Evolutionary conservation across 30 jellyfish, hydroid and myxozoan species (phyloP).

Genomic region (Catostylus mosaicus): DNA sequence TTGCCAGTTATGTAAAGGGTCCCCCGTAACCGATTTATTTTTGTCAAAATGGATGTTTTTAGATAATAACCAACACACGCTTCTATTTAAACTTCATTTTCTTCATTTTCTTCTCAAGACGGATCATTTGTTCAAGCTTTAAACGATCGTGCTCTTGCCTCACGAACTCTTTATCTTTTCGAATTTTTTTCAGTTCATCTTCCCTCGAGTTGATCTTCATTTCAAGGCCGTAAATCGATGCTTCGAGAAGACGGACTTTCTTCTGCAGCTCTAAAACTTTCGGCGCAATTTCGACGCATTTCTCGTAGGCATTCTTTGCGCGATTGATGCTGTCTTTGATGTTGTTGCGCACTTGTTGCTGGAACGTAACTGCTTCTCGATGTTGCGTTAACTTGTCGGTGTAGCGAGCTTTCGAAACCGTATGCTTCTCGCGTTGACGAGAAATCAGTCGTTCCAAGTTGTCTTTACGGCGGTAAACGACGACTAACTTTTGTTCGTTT

Average conservation of each 20-base stretch:
- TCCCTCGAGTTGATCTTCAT: conserved; percentile 57
- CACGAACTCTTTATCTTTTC: conserved; percentile 49
- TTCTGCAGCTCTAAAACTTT: conserved; percentile 50
- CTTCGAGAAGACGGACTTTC: conserved; percentile 62
- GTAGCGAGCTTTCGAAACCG: conserved; percentile 30
- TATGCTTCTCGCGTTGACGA: conserved; percentile 51
- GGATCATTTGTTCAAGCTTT: conserved; percentile 50
- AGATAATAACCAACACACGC: neutral
- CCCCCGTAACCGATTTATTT: too few species aligned
- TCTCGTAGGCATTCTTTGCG: conserved; percentile 66
- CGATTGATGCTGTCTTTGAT: conserved; percentile 58
- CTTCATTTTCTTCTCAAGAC: conserved; percentile 55
- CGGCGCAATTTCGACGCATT: conserved; percentile 68
- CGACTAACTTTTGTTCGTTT: conserved; percentile 62
- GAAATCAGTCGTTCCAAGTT: conserved; percentile 55
- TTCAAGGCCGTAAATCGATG: conserved; percentile 58
- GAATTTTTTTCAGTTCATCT: conserved; percentile 47
- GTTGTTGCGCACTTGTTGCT: conserved; percentile 45
- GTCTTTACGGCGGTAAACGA: conserved; percentile 68
- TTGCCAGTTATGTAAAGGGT: too few species aligned
- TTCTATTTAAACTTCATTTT: conserved; percentile 47
- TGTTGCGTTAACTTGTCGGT: conserved; percentile 41
- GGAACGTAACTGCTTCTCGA: conserved; percentile 52
- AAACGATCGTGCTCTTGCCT: conserved; percentile 54
- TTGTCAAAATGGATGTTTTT: too few species aligned